A percentile compares a stretch with the other conserved stretches of the same genome.
Evolutionary conservation across 2,888 invertebrate species (phyloP).

Genomic region (Microctonus aethiopoides): DNA sequence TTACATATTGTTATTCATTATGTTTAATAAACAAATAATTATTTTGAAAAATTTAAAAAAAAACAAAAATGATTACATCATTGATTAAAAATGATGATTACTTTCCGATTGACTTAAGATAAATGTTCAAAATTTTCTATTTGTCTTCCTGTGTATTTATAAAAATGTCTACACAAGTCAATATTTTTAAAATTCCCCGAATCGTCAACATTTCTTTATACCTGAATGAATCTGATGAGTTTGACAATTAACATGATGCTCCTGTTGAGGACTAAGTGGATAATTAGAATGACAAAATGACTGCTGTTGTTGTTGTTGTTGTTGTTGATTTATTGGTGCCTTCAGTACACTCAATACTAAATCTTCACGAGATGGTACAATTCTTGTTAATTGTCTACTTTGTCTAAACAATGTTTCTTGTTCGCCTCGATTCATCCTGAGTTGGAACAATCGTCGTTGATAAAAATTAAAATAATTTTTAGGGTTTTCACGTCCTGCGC

Average conservation of each 20-base stretch:
- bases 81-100: no score
- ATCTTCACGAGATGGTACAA: constrained; percentile 67
- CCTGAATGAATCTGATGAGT: constrained; percentile 54
- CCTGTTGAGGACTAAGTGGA: constrained; percentile 42
- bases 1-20: no score
- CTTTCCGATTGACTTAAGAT: no score
- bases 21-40: no score
- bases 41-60: no score
- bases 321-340: constrained; percentile 68
- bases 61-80: no score
- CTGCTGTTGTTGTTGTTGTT: constrained; percentile 47
- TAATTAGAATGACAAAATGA: constrained; percentile 43
- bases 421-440: constrained; percentile 73
- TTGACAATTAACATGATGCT: constrained; percentile 58
- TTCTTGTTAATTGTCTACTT: constrained; percentile 70
- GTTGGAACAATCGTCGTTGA: constrained; percentile 49
- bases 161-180: no score
- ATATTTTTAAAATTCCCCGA: no score
- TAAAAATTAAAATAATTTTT: constrained; percentile 57
- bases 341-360: constrained; percentile 73
- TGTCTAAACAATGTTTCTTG: constrained; percentile 74
- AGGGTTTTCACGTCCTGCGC: constrained; percentile 57
- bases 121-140: no score
- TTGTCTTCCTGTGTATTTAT: no score
- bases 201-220: constrained; percentile 33